Evolutionary conservation across 1,140 invertebrate genomes (phyloP).

Genomic region (Marisa cornuarietis): DNA sequence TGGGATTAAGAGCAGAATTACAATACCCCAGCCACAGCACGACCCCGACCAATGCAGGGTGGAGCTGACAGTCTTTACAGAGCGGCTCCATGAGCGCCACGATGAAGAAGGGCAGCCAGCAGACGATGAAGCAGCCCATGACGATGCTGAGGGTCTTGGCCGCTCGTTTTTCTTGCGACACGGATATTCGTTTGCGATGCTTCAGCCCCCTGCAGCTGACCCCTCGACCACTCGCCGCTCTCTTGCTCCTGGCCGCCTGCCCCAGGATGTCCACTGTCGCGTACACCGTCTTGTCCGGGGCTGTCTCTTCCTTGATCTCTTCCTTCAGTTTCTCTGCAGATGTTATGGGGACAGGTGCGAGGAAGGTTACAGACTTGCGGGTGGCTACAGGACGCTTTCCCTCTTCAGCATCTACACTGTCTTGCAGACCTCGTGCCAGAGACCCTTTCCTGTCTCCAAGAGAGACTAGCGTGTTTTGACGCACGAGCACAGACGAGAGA

Average conservation of each 20-base stretch:
- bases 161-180: slow-evolving; percentile 96
- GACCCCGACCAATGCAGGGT: slow-evolving; percentile 32
- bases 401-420: not conserved
- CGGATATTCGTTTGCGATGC: slow-evolving; percentile 88
- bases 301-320: not conserved
- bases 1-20: slow-evolving; percentile 93
- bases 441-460: slow-evolving; percentile 17
- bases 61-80: slow-evolving; percentile 65
- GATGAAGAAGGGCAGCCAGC: slow-evolving; percentile 98
- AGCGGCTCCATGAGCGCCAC: slow-evolving; percentile 66
- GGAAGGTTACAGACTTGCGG: slow-evolving; percentile 26
- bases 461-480: slow-evolving; percentile 9
- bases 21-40: slow-evolving; percentile 92
- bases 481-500: slow-evolving; percentile 9
- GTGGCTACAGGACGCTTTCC: not conserved
- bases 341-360: slow-evolving; percentile 10
- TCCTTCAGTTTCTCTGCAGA: not conserved
- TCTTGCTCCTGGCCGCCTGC: not conserved
- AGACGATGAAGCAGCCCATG: slow-evolving; percentile 97
- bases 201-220: slow-evolving; percentile 65
- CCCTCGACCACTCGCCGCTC: not conserved
- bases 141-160: slow-evolving; percentile 96
- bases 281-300: not conserved
- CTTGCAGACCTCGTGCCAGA: slow-evolving; percentile 9
- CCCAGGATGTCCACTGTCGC: not conserved